phyloP scores from a whole-genome alignment of 2,797 vertebrate species.

The Hemitrygon akajei region DNA sequence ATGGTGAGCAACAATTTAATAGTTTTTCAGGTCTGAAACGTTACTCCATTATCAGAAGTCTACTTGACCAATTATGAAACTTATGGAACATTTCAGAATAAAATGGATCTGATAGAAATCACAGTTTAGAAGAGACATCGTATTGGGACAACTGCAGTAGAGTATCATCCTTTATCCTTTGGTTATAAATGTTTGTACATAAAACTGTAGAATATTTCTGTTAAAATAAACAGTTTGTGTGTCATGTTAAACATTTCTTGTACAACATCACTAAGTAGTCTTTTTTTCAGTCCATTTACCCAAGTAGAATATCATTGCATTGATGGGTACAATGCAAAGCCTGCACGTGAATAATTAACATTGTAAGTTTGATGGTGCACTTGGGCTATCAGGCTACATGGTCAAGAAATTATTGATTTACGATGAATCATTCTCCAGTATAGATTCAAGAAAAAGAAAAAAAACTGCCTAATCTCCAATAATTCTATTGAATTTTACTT shows the following conservation, averaged over 20 bases:
- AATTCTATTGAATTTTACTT: background rate
- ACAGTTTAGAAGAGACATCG: background rate
- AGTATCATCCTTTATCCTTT: background rate
- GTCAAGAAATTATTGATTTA: slow-evolving; percentile 11
- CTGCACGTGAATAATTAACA: too few relatives aligned
- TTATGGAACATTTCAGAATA: background rate
- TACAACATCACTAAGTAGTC: too few relatives aligned
- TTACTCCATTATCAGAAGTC: background rate
- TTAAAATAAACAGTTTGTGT: slow-evolving; percentile 32
- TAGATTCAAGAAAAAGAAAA: background rate
- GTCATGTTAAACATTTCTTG: background rate
- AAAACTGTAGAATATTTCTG: slow-evolving; percentile 33
- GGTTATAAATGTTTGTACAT: slow-evolving; percentile 29
- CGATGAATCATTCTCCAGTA: background rate
- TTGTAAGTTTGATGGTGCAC: background rate
- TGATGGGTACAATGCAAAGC: too few relatives aligned
- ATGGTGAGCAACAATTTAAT: too few relatives aligned
- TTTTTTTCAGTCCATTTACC: too few relatives aligned
- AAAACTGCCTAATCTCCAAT: background rate
- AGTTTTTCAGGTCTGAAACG: background rate
- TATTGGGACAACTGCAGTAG: background rate
- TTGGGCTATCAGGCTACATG: background rate
- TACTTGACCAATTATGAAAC: background rate
- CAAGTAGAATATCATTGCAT: too few relatives aligned
- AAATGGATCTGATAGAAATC: background rate